Percentiles rank a stretch among this genome's conserved stretches.
Evolutionary conservation across 2,888 invertebrate species (phyloP).

Genomic region (Limenitis camilla): DNA sequence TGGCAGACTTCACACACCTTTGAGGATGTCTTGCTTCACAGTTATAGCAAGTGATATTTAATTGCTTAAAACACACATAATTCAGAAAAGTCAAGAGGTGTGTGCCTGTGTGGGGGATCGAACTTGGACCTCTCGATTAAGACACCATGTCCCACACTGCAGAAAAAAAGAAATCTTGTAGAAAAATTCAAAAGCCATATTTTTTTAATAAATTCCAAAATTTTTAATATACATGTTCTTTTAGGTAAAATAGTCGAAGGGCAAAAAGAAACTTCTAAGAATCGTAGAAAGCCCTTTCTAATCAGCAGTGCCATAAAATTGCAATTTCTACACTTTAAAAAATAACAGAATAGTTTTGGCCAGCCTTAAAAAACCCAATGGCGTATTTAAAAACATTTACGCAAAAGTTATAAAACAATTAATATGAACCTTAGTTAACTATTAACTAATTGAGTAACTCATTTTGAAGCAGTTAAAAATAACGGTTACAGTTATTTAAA

Average conservation of each 20-base stretch:
- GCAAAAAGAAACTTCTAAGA: slow-evolving; percentile 9
- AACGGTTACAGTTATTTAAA: slow-evolving; percentile 9
- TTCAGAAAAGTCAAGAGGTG: too few species aligned
- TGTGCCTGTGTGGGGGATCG: too few species aligned
- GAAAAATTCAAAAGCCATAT: not conserved
- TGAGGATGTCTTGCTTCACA: too few species aligned
- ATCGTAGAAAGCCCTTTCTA: slow-evolving; percentile 18
- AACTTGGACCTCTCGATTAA: too few species aligned
- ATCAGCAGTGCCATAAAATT: slow-evolving; percentile 11
- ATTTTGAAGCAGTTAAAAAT: slow-evolving; percentile 10
- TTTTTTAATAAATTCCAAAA: not conserved
- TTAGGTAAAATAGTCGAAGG: too few species aligned
- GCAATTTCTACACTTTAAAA: slow-evolving; percentile 5
- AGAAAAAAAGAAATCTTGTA: too few species aligned
- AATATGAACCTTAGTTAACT: slow-evolving; percentile 7
- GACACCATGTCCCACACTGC: too few species aligned
- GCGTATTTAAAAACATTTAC: slow-evolving; percentile 12
- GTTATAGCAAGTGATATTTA: too few species aligned
- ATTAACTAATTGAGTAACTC: slow-evolving; percentile 9
- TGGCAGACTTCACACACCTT: too few species aligned
- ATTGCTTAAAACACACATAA: too few species aligned
- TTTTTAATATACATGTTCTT: not conserved
- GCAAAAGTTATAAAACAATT: slow-evolving; percentile 14
- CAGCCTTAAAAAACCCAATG: slow-evolving; percentile 7
- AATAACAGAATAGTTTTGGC: not conserved